phyloP scores from a whole-genome alignment of 2,113 vertebrate species.

The Tinamus guttatus region DNA sequence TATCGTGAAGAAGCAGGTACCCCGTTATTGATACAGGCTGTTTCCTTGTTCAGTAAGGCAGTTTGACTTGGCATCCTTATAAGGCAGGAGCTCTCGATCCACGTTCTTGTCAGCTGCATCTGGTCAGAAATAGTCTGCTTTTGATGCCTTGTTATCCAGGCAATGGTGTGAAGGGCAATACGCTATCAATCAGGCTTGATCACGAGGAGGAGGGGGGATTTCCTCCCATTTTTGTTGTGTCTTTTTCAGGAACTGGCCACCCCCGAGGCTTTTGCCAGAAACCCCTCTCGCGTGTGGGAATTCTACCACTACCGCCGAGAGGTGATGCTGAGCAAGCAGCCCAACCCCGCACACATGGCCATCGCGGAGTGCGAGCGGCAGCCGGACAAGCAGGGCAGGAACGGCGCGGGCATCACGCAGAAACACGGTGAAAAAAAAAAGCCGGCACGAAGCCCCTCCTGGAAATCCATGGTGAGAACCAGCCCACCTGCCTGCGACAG shows the following conservation, averaged over 20 bases:
- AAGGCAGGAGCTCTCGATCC: not conserved
- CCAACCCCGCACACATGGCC: slow-evolving; percentile 87
- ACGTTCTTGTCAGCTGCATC: not conserved
- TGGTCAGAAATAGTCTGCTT: not conserved
- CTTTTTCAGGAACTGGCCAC: slow-evolving; percentile 89
- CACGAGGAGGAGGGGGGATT: not conserved
- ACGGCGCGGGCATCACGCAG: slow-evolving; percentile 91
- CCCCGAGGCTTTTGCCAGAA: slow-evolving; percentile 88
- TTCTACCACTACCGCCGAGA: slow-evolving; percentile 96
- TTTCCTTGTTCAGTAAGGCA: not conserved
- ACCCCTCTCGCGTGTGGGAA: slow-evolving; percentile 94
- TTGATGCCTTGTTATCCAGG: not conserved
- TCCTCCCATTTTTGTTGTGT: rapidly evolving
- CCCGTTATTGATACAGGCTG: rapidly evolving
- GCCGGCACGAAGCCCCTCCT: slow-evolving; percentile 92
- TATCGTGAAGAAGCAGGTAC: rapidly evolving
- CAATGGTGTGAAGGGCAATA: not conserved
- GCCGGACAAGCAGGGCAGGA: slow-evolving; percentile 87
- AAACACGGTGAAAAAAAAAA: no score
- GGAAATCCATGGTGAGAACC: slow-evolving; percentile 90
- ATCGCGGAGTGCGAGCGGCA: slow-evolving; percentile 91
- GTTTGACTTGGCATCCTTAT: not conserved
- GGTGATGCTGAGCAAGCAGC: slow-evolving; percentile 82
- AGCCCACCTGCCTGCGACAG: not conserved
- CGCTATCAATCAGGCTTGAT: not conserved